Conservation (phyloP, 2,113 vertebrate genomes). For the Hippocampus zosterae region DNA sequence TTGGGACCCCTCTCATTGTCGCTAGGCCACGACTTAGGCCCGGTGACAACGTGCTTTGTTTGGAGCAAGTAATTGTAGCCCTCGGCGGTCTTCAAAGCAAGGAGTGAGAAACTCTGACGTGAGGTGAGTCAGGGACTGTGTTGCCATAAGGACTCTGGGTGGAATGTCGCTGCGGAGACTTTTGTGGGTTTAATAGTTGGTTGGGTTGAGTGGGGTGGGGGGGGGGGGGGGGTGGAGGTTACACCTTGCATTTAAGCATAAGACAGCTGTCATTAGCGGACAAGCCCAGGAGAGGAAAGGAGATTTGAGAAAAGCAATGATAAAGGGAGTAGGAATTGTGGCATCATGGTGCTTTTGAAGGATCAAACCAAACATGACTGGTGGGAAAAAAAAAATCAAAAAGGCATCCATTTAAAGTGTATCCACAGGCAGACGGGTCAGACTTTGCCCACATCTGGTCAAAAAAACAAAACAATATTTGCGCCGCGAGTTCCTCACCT, state of each 20-base stretch:
- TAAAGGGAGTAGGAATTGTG: constrained; percentile 11
- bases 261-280: constrained; percentile 47
- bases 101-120: constrained; percentile 26
- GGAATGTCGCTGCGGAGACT: constrained; percentile 36
- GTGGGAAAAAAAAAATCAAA: not conserved
- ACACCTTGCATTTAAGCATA: constrained; percentile 57
- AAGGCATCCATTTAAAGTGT: no score
- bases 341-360: not conserved
- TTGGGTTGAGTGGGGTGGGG: not conserved
- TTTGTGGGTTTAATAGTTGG: constrained; percentile 32
- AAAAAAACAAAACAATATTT: no score
- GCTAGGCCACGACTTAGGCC: constrained; percentile 39
- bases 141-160: constrained; percentile 18
- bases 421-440: no score
- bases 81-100: constrained; percentile 60
- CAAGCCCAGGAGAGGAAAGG: constrained; percentile 16
- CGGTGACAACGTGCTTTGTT: constrained; percentile 51
- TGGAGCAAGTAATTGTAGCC: constrained; percentile 66
- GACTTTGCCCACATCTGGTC: no score
- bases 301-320: constrained; percentile 20
- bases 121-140: not conserved
- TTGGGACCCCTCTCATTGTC: constrained; percentile 51
- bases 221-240: constrained; percentile 3
- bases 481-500: constrained; percentile 71
- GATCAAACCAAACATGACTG: not conserved